These are phyloP conservation scores for Ophiothrix spiculata DNA, from an alignment of 35 echinoderm and acorn worm genomes.

Conservation along the genomic window DNA sequence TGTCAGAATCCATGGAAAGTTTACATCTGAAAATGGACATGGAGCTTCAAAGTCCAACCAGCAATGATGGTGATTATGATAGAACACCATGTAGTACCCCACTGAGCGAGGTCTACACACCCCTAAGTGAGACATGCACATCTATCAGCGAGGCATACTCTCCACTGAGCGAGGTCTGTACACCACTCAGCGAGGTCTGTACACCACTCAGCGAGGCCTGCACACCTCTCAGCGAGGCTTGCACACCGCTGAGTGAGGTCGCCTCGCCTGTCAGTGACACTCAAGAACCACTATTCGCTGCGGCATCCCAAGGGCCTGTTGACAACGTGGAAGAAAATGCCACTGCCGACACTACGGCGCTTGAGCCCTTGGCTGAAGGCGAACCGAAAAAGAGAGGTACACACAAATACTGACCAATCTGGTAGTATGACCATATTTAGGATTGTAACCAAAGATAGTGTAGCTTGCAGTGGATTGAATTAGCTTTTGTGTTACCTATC, in stretches of 20 bases:
- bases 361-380: too few relatives aligned
- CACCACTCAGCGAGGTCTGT: background rate
- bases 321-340: background rate
- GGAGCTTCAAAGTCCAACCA: background rate
- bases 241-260: background rate
- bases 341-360: too few relatives aligned
- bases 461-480: background rate
- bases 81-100: background rate
- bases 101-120: background rate
- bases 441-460: background rate
- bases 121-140: background rate
- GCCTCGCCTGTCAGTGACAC: background rate
- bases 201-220: background rate
- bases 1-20: background rate
- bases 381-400: background rate
- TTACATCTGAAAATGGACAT: background rate
- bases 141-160: background rate
- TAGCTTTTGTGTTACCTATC: background rate
- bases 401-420: background rate
- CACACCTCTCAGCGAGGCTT: background rate
- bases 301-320: background rate
- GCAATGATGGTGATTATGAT: background rate
- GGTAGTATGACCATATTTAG: background rate
- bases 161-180: background rate
- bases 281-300: background rate